phyloP scores from a whole-genome alignment of 2,113 vertebrate genomes.

The Uropsilus gracilis region DNA sequence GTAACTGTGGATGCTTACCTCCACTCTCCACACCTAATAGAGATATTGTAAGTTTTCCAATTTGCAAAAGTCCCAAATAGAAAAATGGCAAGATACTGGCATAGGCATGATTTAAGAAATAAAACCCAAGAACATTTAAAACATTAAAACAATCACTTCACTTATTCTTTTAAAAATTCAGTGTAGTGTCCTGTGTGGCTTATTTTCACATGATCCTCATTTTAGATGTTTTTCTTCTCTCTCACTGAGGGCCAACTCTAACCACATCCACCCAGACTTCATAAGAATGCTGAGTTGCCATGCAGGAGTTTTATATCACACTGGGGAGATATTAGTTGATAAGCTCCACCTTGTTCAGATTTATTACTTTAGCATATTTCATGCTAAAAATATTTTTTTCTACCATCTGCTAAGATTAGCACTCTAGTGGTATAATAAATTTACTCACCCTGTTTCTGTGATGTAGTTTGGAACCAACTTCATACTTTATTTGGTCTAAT shows the following conservation, averaged over 20 bases:
- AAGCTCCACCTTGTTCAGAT: constrained; percentile 88
- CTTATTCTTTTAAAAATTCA: neutral
- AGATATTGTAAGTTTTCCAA: constrained; percentile 33
- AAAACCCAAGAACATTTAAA: constrained; percentile 50
- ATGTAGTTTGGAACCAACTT: constrained; percentile 87
- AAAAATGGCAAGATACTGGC: neutral
- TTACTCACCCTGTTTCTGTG: constrained; percentile 86
- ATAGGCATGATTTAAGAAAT: constrained; percentile 52
- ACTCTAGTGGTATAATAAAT: constrained; percentile 89
- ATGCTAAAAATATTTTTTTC: constrained; percentile 87
- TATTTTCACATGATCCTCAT: constrained; percentile 69
- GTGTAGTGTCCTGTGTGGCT: neutral
- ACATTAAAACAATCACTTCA: neutral
- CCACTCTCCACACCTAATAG: neutral
- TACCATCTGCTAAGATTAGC: constrained; percentile 91
- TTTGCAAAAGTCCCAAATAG: constrained; percentile 9
- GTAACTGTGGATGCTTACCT: neutral
- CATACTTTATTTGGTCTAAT: constrained; percentile 85
- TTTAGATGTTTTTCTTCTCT: constrained; percentile 79
- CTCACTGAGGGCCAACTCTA: constrained; percentile 70
- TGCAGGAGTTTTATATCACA: constrained; percentile 85
- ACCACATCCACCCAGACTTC: constrained; percentile 75
- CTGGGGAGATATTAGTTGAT: constrained; percentile 87
- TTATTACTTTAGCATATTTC: constrained; percentile 90
- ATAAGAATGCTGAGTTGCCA: constrained; percentile 86